Base-by-base conservation (phyloP, 2,797 vertebrate species). In the Sebastes itinus region DNA sequence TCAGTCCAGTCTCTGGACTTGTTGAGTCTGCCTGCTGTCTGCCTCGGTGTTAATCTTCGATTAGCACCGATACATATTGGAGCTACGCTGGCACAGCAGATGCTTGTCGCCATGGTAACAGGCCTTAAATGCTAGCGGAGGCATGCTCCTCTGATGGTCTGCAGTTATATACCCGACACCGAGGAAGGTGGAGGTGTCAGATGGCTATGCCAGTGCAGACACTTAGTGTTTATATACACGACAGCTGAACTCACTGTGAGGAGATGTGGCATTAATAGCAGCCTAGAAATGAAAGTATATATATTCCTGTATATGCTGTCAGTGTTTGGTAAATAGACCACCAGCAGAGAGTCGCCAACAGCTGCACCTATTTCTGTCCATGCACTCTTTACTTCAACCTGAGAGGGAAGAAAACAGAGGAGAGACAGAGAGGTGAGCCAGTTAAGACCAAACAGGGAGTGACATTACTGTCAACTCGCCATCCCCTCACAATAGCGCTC, bases 401-500 rank as follows among this genome's bases (percentile, higher is more conserved):
- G 75, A 74, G 73, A 68, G 32, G 63, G 78, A 65, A 55, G 32
- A 70, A 75, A 81, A 75, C 23, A 71, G 71, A 65, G 55, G 72
- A 80, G 27, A 63, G 83, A 86, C 83, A 73, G 49, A 86, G 78
- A 87, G 82, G 78, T 69, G 61, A 78, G 79, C 60, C 67, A 72
- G 76, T 75, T 77, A 42, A 70, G 74, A 86, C 68, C 87, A 94
- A 93, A 93, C 77, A 84, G 74, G 83, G 71, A 91, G 85, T 81
- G 91, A 94, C 85, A 88, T 80, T 80, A 78, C 87, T 94, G 92
- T 91, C 92, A 91, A 83, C 83, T 87, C n/a, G n/a, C 73, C 72
- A 59, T 85, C 77, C 75, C 61, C 74, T 88, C 82, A 83, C 84
- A 73, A 67, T 33, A 54, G 76, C 12, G 70, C 76, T 85, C 86